Conservation (phyloP, 2,888 invertebrate species). For the Cyclophora punctaria region DNA sequence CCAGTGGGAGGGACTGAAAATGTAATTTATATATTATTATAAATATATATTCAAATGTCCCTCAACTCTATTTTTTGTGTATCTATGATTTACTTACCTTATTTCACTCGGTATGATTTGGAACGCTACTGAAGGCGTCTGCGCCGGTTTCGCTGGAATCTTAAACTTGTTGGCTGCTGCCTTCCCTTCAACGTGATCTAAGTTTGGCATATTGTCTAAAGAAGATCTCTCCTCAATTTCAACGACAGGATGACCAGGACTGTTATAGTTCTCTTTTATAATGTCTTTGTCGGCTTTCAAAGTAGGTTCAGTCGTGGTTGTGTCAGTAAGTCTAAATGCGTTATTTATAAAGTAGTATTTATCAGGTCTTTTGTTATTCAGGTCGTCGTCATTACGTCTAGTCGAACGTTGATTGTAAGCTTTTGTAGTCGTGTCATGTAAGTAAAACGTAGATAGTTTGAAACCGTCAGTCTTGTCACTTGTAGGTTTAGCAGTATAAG, state of each 20-base stretch:
- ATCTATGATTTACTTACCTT: slow-evolving; percentile 37
- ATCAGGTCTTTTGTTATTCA: slow-evolving; percentile 26
- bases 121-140: slow-evolving; percentile 63
- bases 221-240: slow-evolving; percentile 51
- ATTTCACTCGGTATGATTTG: slow-evolving; percentile 70
- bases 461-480: slow-evolving; percentile 25
- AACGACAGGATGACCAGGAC: slow-evolving; percentile 28
- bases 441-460: slow-evolving; percentile 61
- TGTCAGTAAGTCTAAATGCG: slow-evolving; percentile 28
- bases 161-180: slow-evolving; percentile 23
- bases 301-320: slow-evolving; percentile 16
- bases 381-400: slow-evolving; percentile 51
- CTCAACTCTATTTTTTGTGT: too few relatives aligned
- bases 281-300: slow-evolving; percentile 21
- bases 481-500: slow-evolving; percentile 30
- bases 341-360: slow-evolving; percentile 65
- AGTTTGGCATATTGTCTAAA: slow-evolving; percentile 37
- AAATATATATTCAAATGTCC: too few relatives aligned
- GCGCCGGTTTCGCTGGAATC: slow-evolving; percentile 37
- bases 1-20: slow-evolving; percentile 62
- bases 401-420: slow-evolving; percentile 60
- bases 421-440: slow-evolving; percentile 59
- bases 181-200: slow-evolving; percentile 40
- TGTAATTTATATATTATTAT: too few relatives aligned
- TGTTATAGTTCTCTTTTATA: slow-evolving; percentile 34